A percentile compares a stretch with the other conserved stretches of the same genome.
These are phyloP conservation scores for Drosophila koepferae DNA, from an alignment of 2,888 invertebrate genomes.

Conservation along the genomic window DNA sequence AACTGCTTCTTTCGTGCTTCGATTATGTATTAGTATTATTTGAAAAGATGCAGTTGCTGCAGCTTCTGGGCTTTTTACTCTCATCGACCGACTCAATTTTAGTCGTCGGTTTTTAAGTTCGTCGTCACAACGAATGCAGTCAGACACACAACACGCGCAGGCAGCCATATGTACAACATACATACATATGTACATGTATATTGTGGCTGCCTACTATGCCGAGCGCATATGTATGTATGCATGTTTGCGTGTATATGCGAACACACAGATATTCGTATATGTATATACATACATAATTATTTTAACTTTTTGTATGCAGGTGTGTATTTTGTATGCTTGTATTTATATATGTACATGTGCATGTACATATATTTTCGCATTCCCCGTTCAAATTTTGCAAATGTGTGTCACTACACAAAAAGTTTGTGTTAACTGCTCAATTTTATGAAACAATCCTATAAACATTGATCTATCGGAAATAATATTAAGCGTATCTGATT, in stretches of 20 bases:
- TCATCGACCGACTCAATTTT: conserved; percentile 43
- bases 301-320: conserved; percentile 3
- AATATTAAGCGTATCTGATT: neutral
- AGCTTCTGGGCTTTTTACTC: conserved; percentile 31
- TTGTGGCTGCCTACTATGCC: conserved; percentile 5
- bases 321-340: neutral
- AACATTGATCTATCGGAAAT: neutral
- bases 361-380: conserved; percentile 5
- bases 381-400: neutral
- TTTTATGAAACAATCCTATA: neutral
- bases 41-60: conserved; percentile 27
- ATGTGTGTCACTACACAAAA: conserved; percentile 13
- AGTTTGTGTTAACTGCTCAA: neutral
- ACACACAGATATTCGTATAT: neutral
- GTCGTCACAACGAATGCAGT: conserved; percentile 36
- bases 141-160: neutral
- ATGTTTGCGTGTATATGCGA: neutral
- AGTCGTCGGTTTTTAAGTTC: conserved; percentile 33
- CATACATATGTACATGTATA: neutral
- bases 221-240: neutral
- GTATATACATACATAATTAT: neutral
- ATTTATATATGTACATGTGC: neutral
- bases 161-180: neutral
- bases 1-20: conserved; percentile 40
- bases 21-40: conserved; percentile 41